phyloP scores from a whole-genome alignment of 2,113 vertebrate genomes.

The Sturnus vulgaris region DNA sequence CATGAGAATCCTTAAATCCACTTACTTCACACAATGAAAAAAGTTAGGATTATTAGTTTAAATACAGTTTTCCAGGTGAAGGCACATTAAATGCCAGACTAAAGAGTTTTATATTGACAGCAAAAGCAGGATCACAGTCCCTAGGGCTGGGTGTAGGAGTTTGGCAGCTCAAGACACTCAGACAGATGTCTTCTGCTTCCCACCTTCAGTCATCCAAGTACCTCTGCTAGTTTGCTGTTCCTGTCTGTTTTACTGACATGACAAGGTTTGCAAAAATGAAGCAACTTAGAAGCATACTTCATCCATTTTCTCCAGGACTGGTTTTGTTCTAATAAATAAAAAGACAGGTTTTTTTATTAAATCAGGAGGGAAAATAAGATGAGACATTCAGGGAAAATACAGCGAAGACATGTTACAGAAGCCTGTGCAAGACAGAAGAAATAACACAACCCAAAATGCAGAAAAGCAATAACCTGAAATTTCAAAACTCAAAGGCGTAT shows the following conservation, averaged over 20 bases:
- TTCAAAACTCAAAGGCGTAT: not conserved
- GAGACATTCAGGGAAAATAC: not conserved
- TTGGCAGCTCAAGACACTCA: not conserved
- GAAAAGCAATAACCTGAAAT: not conserved
- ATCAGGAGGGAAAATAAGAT: not conserved
- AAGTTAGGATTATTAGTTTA: not conserved
- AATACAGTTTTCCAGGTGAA: constrained; percentile 22
- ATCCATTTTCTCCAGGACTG: not conserved
- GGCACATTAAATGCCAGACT: not conserved
- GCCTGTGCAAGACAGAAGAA: not conserved
- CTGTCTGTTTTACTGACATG: not conserved
- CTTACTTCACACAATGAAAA: not conserved
- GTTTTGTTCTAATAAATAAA: not conserved
- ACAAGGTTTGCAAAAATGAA: not conserved
- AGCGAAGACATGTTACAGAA: not conserved
- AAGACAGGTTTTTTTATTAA: not conserved
- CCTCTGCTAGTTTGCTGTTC: not conserved
- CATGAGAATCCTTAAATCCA: constrained; percentile 10
- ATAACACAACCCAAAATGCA: not conserved
- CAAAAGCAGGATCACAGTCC: not conserved
- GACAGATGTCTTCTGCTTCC: constrained; percentile 1
- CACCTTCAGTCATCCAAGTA: not conserved
- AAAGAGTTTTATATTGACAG: constrained; percentile 2
- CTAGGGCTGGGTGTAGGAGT: not conserved
- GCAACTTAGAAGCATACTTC: not conserved